Evolutionary conservation across 2,113 vertebrate species (phyloP), one percentile per base, ranked within the genome.

Genomic region (Potamarius usumacintae): DNA sequence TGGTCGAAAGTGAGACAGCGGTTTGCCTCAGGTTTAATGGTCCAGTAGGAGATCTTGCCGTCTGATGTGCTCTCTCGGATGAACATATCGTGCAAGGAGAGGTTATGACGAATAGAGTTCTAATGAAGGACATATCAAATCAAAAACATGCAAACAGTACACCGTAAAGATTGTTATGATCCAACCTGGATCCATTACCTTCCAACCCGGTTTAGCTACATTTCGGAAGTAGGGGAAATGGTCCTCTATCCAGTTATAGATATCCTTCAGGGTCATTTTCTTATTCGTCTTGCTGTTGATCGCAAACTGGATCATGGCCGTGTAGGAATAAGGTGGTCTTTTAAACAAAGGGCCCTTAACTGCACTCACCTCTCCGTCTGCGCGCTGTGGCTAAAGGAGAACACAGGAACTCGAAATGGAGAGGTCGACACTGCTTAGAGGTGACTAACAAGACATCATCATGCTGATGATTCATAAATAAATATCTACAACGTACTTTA

Each of bases 241-340:
- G 72, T 98, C 94, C 93, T 99, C 97, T 7, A 99, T 98, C 98
- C 98, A 99, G 25, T 93, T 95, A 67, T 99, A 99, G 94, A 99
- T 99, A 90, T 99, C 97, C 80, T 98, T 99, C 88, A 99, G 91
- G 1, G 97, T 98, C 98, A 99, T 99, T 89, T 93, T 96, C 90
- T 96, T 96, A 90, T 92, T 95, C 82, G 95, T 95, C 0, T 94
- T 96, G 90, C 98, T 99, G 93, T 99, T 99, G 93, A 99, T 99
- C 5, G 98, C 98, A 83, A 99, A 99, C 86, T 99, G 98, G 90
- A 99, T 99, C 97, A 99, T 97, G 87, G 96, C 97, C 97, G 99
- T 99, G 92, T 99, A 99, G 85, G 98, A 99, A 89, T 98, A 99
- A 0, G 98, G 98, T 0, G 98, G 98, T 87, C 97, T 94, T 90